These are phyloP conservation scores for Vipera ursinii DNA, from an alignment of 2,797 vertebrate genomes.

Conservation along the genomic window DNA sequence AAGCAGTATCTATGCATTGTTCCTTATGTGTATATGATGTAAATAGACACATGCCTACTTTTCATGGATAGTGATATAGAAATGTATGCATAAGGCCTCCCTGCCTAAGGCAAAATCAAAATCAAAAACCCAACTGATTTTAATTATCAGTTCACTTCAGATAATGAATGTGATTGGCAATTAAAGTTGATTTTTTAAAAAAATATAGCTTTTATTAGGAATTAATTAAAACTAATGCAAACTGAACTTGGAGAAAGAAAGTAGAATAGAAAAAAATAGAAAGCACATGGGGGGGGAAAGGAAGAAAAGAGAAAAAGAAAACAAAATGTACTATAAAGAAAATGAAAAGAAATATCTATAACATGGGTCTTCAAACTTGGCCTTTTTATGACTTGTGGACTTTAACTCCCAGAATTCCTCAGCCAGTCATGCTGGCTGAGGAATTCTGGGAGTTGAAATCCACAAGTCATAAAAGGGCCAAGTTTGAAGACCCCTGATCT, in stretches of 20 bases:
- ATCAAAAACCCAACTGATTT: not conserved
- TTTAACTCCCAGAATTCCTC: no score
- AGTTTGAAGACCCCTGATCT: no score
- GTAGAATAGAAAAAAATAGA: not conserved
- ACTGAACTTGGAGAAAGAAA: not conserved
- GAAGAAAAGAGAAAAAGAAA: not conserved
- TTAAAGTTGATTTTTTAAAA: not conserved
- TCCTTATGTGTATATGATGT: not conserved
- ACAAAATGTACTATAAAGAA: not conserved
- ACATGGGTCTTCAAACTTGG: no score
- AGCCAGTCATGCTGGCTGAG: no score
- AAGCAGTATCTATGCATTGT: not conserved
- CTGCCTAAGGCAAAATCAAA: not conserved
- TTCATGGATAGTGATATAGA: not conserved
- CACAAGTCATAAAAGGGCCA: no score
- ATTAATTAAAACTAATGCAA: not conserved
- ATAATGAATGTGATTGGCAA: not conserved
- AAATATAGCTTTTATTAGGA: not conserved
- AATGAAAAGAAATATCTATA: not conserved
- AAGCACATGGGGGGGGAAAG: not conserved
- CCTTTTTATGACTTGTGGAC: no score
- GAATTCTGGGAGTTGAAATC: no score
- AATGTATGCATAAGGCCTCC: not conserved
- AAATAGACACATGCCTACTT: not conserved
- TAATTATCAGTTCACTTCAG: not conserved